Evolutionary conservation across 2,888 invertebrate genomes (phyloP).

Genomic region (Deilephila elpenor): DNA sequence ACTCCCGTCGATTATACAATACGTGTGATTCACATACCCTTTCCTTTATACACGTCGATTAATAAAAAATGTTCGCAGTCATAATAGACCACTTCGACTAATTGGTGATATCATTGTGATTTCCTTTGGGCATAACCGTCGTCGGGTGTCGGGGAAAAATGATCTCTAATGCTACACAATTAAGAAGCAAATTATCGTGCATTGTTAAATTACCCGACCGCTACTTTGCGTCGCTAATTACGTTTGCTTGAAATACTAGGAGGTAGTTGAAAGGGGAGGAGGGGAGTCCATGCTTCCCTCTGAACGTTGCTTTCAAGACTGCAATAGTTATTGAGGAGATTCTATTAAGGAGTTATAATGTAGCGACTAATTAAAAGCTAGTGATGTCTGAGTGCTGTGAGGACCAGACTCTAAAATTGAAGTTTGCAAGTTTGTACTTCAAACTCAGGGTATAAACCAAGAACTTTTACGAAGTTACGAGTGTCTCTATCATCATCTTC

Average conservation of each 20-base stretch:
- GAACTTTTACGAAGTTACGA: too few relatives aligned
- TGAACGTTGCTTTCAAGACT: not conserved
- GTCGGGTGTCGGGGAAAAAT: constrained; percentile 1
- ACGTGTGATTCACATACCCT: not conserved
- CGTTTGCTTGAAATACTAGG: constrained; percentile 23
- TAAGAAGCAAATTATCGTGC: constrained; percentile 10
- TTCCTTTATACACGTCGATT: not conserved
- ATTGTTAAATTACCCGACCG: constrained; percentile 4
- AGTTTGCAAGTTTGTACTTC: too few relatives aligned
- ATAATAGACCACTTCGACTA: constrained; percentile 12
- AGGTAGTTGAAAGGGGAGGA: not conserved
- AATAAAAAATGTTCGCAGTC: constrained; percentile 3
- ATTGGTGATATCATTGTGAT: constrained; percentile 16
- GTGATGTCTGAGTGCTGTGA: too few relatives aligned
- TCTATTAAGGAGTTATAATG: not conserved
- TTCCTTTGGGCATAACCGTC: constrained; percentile 9
- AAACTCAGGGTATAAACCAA: too few relatives aligned
- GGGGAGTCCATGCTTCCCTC: not conserved
- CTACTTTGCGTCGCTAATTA: constrained; percentile 21
- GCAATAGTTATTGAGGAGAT: not conserved
- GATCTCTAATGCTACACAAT: not conserved
- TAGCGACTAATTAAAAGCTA: too few relatives aligned
- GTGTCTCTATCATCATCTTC: too few relatives aligned
- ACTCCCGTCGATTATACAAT: too few relatives aligned
- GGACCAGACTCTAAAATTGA: too few relatives aligned